Conservation (phyloP, 2,888 invertebrate species). For the Thyatira batis region DNA sequence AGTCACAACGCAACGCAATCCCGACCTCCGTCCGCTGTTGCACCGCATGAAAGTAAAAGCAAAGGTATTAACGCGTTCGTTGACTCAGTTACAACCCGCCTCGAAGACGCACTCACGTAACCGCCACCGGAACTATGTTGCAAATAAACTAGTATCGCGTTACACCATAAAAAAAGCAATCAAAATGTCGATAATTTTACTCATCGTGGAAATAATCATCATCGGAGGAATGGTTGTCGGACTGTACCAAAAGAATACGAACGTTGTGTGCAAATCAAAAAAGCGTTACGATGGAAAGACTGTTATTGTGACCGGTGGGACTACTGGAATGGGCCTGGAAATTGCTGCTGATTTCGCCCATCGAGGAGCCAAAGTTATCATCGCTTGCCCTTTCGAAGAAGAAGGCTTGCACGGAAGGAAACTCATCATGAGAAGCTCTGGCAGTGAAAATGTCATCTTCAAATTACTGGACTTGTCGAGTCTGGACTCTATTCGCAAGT, state of each 20-base stretch:
- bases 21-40: slow-evolving; percentile 36
- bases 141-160: not conserved
- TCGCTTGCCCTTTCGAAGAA: slow-evolving; percentile 66
- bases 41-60: slow-evolving; percentile 37
- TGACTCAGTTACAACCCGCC: slow-evolving; percentile 23
- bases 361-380: slow-evolving; percentile 66
- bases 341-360: slow-evolving; percentile 67
- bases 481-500: slow-evolving; percentile 88
- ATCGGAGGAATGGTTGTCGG: slow-evolving; percentile 53
- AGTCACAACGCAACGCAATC: slow-evolving; percentile 22
- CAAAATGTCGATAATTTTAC: slow-evolving; percentile 44
- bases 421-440: slow-evolving; percentile 84
- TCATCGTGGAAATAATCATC: slow-evolving; percentile 43
- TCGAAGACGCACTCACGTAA: slow-evolving; percentile 19
- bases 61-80: slow-evolving; percentile 17
- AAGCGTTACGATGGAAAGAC: slow-evolving; percentile 63
- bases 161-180: slow-evolving; percentile 2
- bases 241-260: slow-evolving; percentile 68
- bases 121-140: slow-evolving; percentile 10
- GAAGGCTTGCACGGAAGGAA: slow-evolving; percentile 74
- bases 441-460: slow-evolving; percentile 86
- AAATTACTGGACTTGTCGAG: slow-evolving; percentile 89
- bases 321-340: slow-evolving; percentile 67
- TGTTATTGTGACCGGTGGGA: slow-evolving; percentile 69
- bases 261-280: slow-evolving; percentile 66